These are phyloP conservation scores for Carollia perspicillata DNA, from an alignment of 2,113 vertebrate species.

Conservation along the genomic window DNA sequence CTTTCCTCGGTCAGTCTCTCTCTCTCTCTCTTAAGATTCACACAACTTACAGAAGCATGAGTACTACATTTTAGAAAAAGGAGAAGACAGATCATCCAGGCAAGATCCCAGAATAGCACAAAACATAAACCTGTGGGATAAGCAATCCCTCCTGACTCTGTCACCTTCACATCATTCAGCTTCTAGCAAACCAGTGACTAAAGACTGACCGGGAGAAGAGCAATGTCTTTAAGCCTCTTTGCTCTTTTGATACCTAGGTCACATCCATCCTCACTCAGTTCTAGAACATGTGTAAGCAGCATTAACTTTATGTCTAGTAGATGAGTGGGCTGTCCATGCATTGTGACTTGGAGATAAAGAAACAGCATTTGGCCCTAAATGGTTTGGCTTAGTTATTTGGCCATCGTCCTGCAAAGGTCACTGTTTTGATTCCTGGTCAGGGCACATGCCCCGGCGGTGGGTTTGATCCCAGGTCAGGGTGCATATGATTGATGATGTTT, in stretches of 20 bases:
- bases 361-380: not conserved
- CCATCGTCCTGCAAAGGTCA: no score
- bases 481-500: no score
- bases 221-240: not conserved
- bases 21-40: not conserved
- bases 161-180: not conserved
- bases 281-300: not conserved
- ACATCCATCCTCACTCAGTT: not conserved
- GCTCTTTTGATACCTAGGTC: not conserved
- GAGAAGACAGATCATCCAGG: not conserved
- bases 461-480: no score
- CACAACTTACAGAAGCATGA: not conserved
- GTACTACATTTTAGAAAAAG: constrained; percentile 17
- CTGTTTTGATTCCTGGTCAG: no score
- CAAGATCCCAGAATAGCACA: not conserved
- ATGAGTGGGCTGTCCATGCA: not conserved
- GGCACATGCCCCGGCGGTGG: no score
- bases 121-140: not conserved
- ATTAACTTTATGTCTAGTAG: not conserved
- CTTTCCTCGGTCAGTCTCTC: not conserved
- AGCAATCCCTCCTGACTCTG: not conserved
- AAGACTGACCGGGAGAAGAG: not conserved
- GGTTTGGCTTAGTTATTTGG: no score
- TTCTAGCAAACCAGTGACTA: not conserved
- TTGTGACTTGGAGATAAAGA: not conserved